These are phyloP conservation scores for Desoria tigrina DNA, from an alignment of 2,888 invertebrate genomes.

Conservation along the genomic window DNA sequence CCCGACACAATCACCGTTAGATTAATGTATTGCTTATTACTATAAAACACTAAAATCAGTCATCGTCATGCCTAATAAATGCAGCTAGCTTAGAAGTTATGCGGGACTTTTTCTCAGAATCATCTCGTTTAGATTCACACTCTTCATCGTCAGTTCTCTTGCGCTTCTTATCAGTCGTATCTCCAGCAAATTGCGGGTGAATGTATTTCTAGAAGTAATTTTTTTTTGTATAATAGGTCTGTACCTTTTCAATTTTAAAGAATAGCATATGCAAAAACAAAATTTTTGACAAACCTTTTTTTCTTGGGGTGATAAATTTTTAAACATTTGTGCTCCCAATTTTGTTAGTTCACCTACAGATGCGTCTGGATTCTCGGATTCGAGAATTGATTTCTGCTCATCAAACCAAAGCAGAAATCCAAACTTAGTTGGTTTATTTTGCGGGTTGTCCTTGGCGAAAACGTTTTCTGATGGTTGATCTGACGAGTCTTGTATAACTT, in stretches of 20 bases:
- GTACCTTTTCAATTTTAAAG: too few relatives aligned
- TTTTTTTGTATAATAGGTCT: too few relatives aligned
- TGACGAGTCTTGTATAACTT: constrained; percentile 2
- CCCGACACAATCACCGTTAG: too few relatives aligned
- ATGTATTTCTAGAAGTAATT: constrained; percentile 7
- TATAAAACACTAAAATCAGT: too few relatives aligned
- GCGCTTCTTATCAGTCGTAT: constrained; percentile 31
- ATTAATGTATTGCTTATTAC: too few relatives aligned
- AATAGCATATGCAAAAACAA: too few relatives aligned
- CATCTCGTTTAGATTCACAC: background rate
- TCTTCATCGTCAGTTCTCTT: constrained; percentile 27
- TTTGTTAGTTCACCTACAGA: constrained; percentile 63
- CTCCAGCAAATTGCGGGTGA: background rate
- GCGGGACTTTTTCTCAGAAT: constrained; percentile 35
- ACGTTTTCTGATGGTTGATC: background rate
- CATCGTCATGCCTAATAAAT: constrained; percentile 15
- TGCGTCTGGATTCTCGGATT: constrained; percentile 63
- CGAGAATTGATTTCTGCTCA: constrained; percentile 63
- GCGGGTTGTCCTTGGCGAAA: constrained; percentile 2
- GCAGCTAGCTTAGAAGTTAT: constrained; percentile 35
- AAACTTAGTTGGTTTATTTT: too few relatives aligned
- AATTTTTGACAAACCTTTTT: too few relatives aligned
- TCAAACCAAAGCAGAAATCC: constrained; percentile 65
- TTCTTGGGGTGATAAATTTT: constrained; percentile 54
- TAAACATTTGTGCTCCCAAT: constrained; percentile 62